Evolutionary conservation across 1,140 invertebrate species (phyloP), one percentile per base, ranked within the genome.

Genomic region (Branchinecta lindahli): DNA sequence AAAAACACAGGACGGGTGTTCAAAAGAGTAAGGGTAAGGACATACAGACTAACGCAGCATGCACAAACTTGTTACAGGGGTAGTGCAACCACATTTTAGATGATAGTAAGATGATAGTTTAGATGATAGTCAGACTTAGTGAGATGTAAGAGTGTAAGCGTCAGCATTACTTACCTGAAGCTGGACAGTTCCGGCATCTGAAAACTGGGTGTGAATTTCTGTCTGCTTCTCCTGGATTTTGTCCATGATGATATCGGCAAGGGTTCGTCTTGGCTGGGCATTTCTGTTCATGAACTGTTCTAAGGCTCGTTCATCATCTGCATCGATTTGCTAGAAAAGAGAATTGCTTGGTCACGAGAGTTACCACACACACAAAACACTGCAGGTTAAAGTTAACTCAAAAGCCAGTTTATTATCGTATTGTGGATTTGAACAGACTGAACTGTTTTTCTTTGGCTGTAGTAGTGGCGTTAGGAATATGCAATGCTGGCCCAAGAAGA

Each of bases 191-290:
- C 84, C 88, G 69, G 82, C 82, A 77, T 92, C 92, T 68, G 89
- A 90, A 78, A 92, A 90, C 74, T 93, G 87, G 9, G 89, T 86
- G 21, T 89, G 84, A 46, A 96, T 82, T 81, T 96, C 94, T 9
- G 91, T 93, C 77, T 92, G 86, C 77, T 94, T 96, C 76, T 96
- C 92, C 68, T 88, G 90, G 66, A 97, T 86, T 81, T 94, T 96
- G 74, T 95, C 91, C 81, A 87, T 85, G 71, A 98, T 94, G 67
- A 95, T 87, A 77, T 97, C 92, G 45, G 89, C 90, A 45, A 97
- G 78, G 21, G 90, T 92, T 67, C 86, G 78, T 75, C 78, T 82
- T 74, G 81, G 85, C 76, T 74, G 81, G 67, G 79, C 83, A 79
- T 88, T 86, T 79, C 81, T 83, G 70, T 84, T 85, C 86, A 92